Evolutionary conservation across 2,113 vertebrate genomes (phyloP).

Genomic region (Ageneiosus marmoratus): DNA sequence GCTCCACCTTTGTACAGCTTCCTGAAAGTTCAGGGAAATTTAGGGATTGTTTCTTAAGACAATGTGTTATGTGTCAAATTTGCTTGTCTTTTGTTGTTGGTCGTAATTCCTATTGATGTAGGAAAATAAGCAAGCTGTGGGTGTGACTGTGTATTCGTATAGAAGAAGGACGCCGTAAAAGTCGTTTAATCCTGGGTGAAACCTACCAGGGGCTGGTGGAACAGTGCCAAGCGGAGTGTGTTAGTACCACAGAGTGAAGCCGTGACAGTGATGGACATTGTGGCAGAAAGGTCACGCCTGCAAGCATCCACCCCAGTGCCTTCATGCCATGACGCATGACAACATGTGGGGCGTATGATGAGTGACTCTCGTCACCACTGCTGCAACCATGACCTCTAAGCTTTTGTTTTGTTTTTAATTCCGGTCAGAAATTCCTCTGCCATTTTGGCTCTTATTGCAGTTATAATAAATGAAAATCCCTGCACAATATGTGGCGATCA

Average conservation of each 20-base stretch:
- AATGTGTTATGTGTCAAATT: neutral
- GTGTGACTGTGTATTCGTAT: neutral
- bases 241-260: constrained; percentile 27
- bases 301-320: constrained; percentile 44
- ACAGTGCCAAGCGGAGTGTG: constrained; percentile 42
- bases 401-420: neutral
- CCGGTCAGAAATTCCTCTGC: neutral
- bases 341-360: constrained; percentile 35
- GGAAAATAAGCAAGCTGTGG: neutral
- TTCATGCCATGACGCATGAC: constrained; percentile 55
- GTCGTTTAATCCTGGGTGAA: constrained; percentile 18
- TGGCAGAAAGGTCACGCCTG: constrained; percentile 63
- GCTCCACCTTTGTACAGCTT: neutral
- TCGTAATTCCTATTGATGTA: neutral
- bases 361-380: constrained; percentile 45
- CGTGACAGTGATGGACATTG: constrained; percentile 51
- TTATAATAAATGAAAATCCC: neutral
- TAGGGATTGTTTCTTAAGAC: too few relatives aligned
- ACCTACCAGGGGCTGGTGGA: constrained; percentile 1
- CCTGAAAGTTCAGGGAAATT: neutral
- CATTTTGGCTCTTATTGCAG: neutral
- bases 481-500: too few relatives aligned
- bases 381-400: neutral
- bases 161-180: too few relatives aligned
- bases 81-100: neutral